phyloP scores from a whole-genome alignment of 2,888 invertebrate species.

The Athalia cordata region DNA sequence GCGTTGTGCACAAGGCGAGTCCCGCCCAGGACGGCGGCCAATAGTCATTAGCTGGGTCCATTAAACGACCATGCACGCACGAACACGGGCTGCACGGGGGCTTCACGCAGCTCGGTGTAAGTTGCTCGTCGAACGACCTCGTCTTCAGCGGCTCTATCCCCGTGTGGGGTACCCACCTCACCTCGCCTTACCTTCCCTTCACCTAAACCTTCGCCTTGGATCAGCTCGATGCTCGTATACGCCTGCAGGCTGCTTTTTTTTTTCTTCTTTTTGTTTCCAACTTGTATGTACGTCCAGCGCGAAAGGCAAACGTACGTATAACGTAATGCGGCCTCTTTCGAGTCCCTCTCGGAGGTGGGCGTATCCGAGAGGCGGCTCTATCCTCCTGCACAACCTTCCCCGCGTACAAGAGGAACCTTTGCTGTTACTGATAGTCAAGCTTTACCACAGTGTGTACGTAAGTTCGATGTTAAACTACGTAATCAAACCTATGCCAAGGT shows the following conservation, averaged over 20 bases:
- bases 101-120: slow-evolving; percentile 41
- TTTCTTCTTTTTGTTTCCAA: background rate
- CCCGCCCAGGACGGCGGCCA: slow-evolving; percentile 73
- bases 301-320: no score
- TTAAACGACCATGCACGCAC: slow-evolving; percentile 69
- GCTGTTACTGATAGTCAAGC: slow-evolving; percentile 64
- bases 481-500: no score
- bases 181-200: slow-evolving; percentile 34
- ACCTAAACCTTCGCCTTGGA: slow-evolving; percentile 18
- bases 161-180: slow-evolving; percentile 35
- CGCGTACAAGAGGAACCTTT: slow-evolving; percentile 50
- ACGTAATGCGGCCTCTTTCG: background rate
- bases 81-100: slow-evolving; percentile 52
- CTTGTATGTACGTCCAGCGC: no score
- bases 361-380: slow-evolving; percentile 72
- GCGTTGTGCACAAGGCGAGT: slow-evolving; percentile 57
- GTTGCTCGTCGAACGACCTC: slow-evolving; percentile 4
- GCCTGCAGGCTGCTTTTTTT: background rate
- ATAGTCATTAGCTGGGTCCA: slow-evolving; percentile 74
- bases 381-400: slow-evolving; percentile 65
- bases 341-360: slow-evolving; percentile 60
- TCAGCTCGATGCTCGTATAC: background rate
- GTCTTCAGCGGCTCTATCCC: slow-evolving; percentile 27
- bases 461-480: background rate
- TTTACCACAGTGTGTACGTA: background rate